These are phyloP conservation scores for Todiramphus chloris DNA, from an alignment of 2,113 vertebrate species.

Conservation along the genomic window DNA sequence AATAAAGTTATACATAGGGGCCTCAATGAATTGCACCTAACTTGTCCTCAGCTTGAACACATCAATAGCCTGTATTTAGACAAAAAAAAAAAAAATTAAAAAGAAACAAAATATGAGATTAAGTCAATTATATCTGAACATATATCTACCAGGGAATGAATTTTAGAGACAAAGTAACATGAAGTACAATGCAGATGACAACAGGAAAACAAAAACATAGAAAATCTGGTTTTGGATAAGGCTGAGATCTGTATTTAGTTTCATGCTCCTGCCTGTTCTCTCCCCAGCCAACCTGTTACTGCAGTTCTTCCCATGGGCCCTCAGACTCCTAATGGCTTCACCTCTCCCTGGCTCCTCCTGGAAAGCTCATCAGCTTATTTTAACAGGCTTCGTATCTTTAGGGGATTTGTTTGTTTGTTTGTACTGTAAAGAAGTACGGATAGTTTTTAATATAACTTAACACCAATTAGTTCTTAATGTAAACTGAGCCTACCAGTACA, in stretches of 20 bases:
- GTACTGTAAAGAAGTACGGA: slow-evolving; percentile 50
- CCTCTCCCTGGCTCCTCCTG: slow-evolving; percentile 48
- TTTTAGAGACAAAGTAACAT: not conserved
- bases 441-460: not conserved
- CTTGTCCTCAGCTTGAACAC: not conserved
- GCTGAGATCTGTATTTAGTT: not conserved
- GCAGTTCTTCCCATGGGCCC: slow-evolving; percentile 57
- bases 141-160: not conserved
- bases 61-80: not conserved
- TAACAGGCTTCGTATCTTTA: slow-evolving; percentile 56
- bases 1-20: not conserved
- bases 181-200: not conserved
- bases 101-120: not conserved
- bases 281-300: slow-evolving; percentile 27
- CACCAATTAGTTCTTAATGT: not conserved
- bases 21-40: not conserved
- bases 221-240: not conserved
- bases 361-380: slow-evolving; percentile 55
- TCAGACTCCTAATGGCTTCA: slow-evolving; percentile 19
- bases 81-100: not conserved
- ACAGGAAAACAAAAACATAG: not conserved
- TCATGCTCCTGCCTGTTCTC: not conserved
- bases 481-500: not conserved
- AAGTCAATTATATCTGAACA: not conserved
- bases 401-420: slow-evolving; percentile 12